Percentiles rank a stretch among this genome's conserved stretches.
Conservation (phyloP, 2,113 vertebrate species). For the Apeltes quadracus region DNA sequence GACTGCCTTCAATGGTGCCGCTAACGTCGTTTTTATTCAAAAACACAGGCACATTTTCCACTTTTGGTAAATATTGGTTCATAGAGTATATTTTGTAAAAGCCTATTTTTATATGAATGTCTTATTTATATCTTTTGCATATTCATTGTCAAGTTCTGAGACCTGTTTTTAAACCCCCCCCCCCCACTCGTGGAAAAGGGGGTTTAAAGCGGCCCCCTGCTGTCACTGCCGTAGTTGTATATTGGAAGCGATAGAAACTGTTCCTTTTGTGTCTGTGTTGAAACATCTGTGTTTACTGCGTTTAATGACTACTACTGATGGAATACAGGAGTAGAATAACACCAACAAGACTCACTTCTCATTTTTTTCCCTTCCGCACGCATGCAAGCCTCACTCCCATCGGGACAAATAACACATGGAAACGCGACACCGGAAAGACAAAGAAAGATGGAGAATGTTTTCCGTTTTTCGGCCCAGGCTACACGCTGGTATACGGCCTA, state of each 20-base stretch:
- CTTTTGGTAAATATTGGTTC: conserved; percentile 88
- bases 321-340: conserved; percentile 81
- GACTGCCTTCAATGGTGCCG: conserved; percentile 48
- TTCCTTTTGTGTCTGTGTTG: conserved; percentile 77
- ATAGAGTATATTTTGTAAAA: conserved; percentile 98
- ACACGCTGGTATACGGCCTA: too few relatives aligned
- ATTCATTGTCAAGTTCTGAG: conserved; percentile 73
- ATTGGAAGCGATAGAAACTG: conserved; percentile 69
- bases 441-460: neutral
- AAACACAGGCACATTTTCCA: conserved; percentile 83
- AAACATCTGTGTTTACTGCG: conserved; percentile 78
- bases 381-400: neutral
- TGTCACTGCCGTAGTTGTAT: conserved; percentile 73
- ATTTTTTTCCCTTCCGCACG: conserved; percentile 56
- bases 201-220: conserved; percentile 63
- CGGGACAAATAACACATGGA: neutral
- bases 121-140: conserved; percentile 94
- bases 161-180: conserved; percentile 71
- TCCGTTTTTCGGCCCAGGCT: too few relatives aligned
- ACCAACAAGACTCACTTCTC: conserved; percentile 60
- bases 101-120: conserved; percentile 99
- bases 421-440: neutral
- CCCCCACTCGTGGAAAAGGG: conserved; percentile 62
- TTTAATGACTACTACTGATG: conserved; percentile 79
- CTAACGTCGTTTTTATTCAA: conserved; percentile 70